phyloP scores from a whole-genome alignment of 1,140 invertebrate species.

The Eupeodes corollae region DNA sequence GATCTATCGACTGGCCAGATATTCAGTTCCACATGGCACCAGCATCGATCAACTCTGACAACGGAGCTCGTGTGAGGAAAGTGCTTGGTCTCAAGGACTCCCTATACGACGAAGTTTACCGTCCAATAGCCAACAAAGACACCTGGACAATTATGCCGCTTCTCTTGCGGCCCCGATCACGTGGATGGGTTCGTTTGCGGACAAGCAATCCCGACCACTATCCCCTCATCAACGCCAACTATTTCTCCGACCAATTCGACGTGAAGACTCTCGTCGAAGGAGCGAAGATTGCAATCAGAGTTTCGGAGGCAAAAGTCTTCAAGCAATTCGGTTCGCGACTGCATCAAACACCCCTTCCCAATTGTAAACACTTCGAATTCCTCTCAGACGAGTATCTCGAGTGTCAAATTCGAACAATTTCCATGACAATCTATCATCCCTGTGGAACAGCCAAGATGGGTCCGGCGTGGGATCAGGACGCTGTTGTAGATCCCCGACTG shows the following conservation, averaged over 20 bases:
- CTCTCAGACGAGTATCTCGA: constrained; percentile 71
- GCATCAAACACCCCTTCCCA: constrained; percentile 60
- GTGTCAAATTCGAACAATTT: constrained; percentile 71
- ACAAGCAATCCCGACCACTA: constrained; percentile 72
- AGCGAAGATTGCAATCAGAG: constrained; percentile 58
- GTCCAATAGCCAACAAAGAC: constrained; percentile 62
- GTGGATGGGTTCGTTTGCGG: constrained; percentile 61
- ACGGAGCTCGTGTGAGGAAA: constrained; percentile 59
- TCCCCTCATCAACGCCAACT: constrained; percentile 81
- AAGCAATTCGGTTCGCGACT: constrained; percentile 67
- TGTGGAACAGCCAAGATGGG: constrained; percentile 78
- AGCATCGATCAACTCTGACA: constrained; percentile 70
- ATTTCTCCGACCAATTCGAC: constrained; percentile 66
- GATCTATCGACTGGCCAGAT: constrained; percentile 61
- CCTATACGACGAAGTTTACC: constrained; percentile 65
- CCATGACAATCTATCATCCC: constrained; percentile 79
- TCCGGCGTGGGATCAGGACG: constrained; percentile 54
- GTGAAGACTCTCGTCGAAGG: constrained; percentile 69
- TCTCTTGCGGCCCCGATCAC: constrained; percentile 64
- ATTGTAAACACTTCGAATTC: constrained; percentile 62
- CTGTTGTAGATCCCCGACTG: constrained; percentile 71
- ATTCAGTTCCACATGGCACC: constrained; percentile 81
- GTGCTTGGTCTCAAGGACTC: constrained; percentile 72
- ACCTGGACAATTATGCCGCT: constrained; percentile 76
- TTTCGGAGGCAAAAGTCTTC: constrained; percentile 64